Percentiles rank a stretch among this genome's conserved stretches.
These are phyloP conservation scores for Dicerorhinus sumatrensis DNA, from an alignment of 2,113 vertebrate species.

Conservation along the genomic window DNA sequence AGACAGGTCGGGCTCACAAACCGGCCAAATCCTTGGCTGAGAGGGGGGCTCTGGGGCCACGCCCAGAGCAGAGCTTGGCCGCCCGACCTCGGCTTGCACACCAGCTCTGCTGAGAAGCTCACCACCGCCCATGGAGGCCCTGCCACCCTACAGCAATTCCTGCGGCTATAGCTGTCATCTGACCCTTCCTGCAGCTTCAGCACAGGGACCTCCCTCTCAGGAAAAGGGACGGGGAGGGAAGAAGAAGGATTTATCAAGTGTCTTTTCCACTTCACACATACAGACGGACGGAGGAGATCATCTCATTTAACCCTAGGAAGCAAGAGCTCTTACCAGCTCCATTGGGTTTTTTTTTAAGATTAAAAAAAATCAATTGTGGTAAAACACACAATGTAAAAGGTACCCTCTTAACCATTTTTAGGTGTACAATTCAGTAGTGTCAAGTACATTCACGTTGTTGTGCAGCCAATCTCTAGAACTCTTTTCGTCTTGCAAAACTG, in stretches of 20 bases:
- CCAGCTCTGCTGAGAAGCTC: rapidly evolving
- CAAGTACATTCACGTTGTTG: rapidly evolving
- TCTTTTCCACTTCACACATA: too few species aligned
- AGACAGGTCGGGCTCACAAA: neutral
- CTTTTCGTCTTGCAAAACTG: neutral
- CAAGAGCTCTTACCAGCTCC: neutral
- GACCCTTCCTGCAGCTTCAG: neutral
- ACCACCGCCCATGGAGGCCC: rapidly evolving
- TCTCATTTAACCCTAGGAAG: neutral
- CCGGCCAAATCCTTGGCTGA: neutral
- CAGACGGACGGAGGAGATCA: neutral
- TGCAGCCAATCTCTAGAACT: too few species aligned
- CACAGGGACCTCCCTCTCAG: neutral
- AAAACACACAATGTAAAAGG: neutral
- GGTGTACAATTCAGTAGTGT: too few species aligned
- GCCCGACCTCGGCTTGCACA: too few species aligned
- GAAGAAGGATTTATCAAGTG: too few species aligned
- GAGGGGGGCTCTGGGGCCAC: neutral
- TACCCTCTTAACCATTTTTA: neutral
- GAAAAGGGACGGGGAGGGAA: neutral
- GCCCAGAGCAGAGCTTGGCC: rapidly evolving
- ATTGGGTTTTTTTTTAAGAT: neutral
- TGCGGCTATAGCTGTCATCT: rapidly evolving
- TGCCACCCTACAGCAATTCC: neutral
- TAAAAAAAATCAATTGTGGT: neutral